phyloP scores from a whole-genome alignment of 2,797 vertebrate species.

The Tarsius wallacei region DNA sequence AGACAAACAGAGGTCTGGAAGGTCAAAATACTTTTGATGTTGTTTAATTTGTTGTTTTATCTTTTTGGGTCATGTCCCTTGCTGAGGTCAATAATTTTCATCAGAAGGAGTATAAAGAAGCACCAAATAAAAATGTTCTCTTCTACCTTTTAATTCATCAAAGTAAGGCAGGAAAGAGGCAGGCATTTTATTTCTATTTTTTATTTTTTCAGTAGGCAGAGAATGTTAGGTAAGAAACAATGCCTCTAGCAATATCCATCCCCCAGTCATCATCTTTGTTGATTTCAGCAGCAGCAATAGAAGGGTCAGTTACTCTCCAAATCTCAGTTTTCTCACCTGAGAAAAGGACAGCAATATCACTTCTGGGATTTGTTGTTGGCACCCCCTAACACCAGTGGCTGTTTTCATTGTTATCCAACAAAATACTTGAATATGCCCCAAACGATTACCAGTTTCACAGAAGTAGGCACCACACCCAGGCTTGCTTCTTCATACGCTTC shows the following conservation, averaged over 20 bases:
- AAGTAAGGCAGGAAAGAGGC: neutral
- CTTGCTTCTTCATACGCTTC: neutral
- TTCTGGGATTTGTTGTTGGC: neutral
- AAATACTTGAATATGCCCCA: neutral
- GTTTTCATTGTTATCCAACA: rapidly evolving
- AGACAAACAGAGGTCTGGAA: neutral
- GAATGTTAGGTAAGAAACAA: neutral
- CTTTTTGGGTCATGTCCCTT: neutral
- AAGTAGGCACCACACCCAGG: neutral
- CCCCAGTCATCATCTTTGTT: rapidly evolving
- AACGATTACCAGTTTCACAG: neutral
- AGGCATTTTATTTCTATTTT: neutral
- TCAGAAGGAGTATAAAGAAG: neutral
- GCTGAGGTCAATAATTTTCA: neutral
- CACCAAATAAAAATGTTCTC: neutral
- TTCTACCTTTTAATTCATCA: neutral
- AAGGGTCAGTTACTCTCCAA: neutral
- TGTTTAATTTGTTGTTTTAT: neutral
- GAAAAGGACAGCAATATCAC: neutral
- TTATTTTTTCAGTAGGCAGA: neutral
- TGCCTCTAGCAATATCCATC: rapidly evolving
- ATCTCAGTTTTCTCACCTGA: neutral
- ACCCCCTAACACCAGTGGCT: neutral
- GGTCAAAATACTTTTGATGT: neutral
- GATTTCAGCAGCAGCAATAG: neutral